A percentile compares a stretch with the other conserved stretches of the same genome.
Evolutionary conservation across 2,888 invertebrate species (phyloP).

Genomic region (Flexamia atlantica): DNA sequence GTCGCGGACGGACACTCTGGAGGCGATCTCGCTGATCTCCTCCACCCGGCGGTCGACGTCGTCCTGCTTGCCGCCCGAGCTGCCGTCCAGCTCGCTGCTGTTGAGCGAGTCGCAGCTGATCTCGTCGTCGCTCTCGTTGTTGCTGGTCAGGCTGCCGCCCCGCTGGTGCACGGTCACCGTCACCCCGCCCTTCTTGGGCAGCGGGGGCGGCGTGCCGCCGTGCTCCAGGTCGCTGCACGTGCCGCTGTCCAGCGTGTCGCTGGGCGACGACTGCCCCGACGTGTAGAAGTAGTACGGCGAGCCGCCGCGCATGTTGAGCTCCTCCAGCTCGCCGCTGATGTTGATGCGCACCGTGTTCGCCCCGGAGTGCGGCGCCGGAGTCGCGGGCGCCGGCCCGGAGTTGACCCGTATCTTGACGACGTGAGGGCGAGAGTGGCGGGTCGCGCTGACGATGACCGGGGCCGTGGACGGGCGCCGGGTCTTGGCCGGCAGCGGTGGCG

Average conservation of each 20-base stretch:
- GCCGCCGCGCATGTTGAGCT: conserved; percentile 37
- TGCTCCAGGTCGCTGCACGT: conserved; percentile 91
- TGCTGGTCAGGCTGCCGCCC: conserved; percentile 61
- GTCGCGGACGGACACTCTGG: neutral
- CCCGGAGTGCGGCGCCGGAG: conserved; percentile 32
- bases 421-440: conserved; percentile 59
- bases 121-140: conserved; percentile 81
- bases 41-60: neutral
- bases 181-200: conserved; percentile 80
- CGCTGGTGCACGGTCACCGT: conserved; percentile 69
- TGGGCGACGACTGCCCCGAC: conserved; percentile 90
- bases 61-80: conserved; percentile 62
- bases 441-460: conserved; percentile 59
- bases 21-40: neutral
- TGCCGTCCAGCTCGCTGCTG: conserved; percentile 80
- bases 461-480: conserved; percentile 43
- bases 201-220: conserved; percentile 81
- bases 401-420: conserved; percentile 67
- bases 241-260: conserved; percentile 90
- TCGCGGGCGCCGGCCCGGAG: conserved; percentile 40
- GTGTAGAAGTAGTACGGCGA: conserved; percentile 62
- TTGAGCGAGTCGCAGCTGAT: conserved; percentile 91
- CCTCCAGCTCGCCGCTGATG: conserved; percentile 47
- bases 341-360: conserved; percentile 62
- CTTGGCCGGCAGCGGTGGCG: conserved; percentile 58